Evolutionary conservation across 2,113 vertebrate species (phyloP), one percentile per base, ranked within the genome.

Genomic region (Aegotheles bennettii): DNA sequence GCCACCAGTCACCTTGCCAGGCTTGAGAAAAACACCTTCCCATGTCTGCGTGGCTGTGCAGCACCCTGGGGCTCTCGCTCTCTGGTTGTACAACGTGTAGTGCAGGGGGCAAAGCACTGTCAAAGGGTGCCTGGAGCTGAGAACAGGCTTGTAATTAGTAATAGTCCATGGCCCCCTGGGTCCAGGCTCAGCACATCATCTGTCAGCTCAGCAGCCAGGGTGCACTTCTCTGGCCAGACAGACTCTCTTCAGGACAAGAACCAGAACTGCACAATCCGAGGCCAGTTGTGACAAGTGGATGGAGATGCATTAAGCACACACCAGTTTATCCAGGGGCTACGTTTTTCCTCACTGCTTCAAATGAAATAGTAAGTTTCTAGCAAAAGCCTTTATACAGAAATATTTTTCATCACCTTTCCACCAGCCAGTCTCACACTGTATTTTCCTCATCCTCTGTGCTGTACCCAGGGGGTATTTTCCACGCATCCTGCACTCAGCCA

Each of bases 401-500:
- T 7, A 8, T 47, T 70, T 76, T 36, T 73, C 68, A 28, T 0
- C 7, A 6, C 10, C 63, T 28, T 73, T 15, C 71, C 54, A 31
- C 5, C 3, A 50, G 77, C 18, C 76, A 80, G 16, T 0, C 13
- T 1, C 89, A 61, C 40, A 18, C 19, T 21, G 2, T 21, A 9
- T 42, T 84, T 38, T 23, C 47, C 29, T 50, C 6, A 2, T 16
- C 45, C 65, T 23, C n/a, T 36, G n/a, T 1, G 3, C 65, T 57
- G 65, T 29, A 64, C 8, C 53, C 89, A 36, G 79, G 45, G 43
- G 36, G 23, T 69, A 1, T 80, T 80, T 83, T 60, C 43, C 75
- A 40, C 4, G 0, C 2, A 2, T 42, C 43, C 59, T 80, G 45
- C 1, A 0, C 69, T 70, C 60, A 15, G 40, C 11, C 73, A 9